Evolutionary conservation across 2,888 invertebrate genomes (phyloP), one percentile per base, ranked within the genome.

Genomic region (Drosophila longiperda): DNA sequence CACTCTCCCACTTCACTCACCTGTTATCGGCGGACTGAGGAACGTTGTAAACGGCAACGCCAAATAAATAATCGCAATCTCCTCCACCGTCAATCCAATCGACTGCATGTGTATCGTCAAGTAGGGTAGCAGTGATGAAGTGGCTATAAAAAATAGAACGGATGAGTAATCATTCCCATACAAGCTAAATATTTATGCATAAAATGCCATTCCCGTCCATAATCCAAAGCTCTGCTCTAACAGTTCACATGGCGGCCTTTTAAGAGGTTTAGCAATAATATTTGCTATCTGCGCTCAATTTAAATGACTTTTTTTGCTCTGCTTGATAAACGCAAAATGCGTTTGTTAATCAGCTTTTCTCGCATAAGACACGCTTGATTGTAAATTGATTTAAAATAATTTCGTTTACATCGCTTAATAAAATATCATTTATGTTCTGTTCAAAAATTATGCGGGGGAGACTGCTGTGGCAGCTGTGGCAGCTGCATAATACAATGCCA

Each of bases 51-150:
- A 96, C 11, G 98, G 97, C 90, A 98, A 94, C 2, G 97, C 96
- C 87, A 97, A 94, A 93, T 97, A 98, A 84, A 98, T 96, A 90
- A 97, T 95, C 63, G 97, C 97, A 74, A 97, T 97, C 94, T 98
- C 97, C 87, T 97, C 96, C 79, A 97, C 96, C 54, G 96, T 96
- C 68, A 98, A 94, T 71, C 98, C 98, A 91, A 98, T 96, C 90
- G 97, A 93, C 93, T 97, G 97, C 98, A 98, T 98, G 93, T 97
- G 98, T 81, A 98, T 96, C 2, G 97, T 97, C 89, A 98, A 93
- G 92, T 97, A 98, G 0, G 98, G 98, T 67, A 98, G 93, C 60
- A 98, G 94, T 9, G 97, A 96, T 60, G 97, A 97, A 40, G 97
- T 96, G 59, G 97, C 97, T 96, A 92, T 34, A 94, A 94, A 38